phyloP scores from a whole-genome alignment of 2,113 vertebrate genomes.

The Aldabrachelys gigantea region DNA sequence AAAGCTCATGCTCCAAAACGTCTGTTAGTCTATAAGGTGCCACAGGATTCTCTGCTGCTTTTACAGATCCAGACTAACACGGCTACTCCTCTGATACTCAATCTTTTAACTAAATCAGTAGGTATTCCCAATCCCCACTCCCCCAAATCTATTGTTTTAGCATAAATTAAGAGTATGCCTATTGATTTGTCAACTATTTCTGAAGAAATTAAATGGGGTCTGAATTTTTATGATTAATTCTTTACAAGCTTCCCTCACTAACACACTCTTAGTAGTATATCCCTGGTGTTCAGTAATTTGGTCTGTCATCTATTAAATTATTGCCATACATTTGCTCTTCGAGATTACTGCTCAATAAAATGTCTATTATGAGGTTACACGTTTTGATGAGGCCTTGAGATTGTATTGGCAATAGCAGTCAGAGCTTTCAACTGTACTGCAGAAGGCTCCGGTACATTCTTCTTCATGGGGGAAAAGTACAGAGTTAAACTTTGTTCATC shows the following conservation, averaged over 20 bases:
- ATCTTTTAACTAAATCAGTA: not conserved
- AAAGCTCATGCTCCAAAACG: too few species aligned
- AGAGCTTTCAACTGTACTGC: constrained; percentile 2
- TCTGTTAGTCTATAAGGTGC: too few species aligned
- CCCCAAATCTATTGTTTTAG: not conserved
- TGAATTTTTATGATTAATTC: not conserved
- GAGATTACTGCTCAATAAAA: not conserved
- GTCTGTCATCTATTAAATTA: not conserved
- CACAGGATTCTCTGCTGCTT: too few species aligned
- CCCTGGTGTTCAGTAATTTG: not conserved
- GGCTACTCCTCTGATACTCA: not conserved
- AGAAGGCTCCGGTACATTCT: not conserved
- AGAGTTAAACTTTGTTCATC: not conserved
- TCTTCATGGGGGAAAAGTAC: not conserved
- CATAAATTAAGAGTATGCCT: not conserved
- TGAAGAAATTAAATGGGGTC: constrained; percentile 8
- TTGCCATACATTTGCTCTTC: not conserved
- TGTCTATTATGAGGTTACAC: not conserved
- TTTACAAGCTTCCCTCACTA: not conserved
- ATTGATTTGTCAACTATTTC: not conserved
- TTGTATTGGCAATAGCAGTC: not conserved
- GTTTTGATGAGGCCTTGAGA: not conserved
- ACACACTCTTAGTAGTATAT: not conserved
- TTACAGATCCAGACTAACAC: too few species aligned
- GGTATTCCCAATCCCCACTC: not conserved